Base-by-base conservation (phyloP, 1,140 invertebrate species). In the Linepithema humile region DNA sequence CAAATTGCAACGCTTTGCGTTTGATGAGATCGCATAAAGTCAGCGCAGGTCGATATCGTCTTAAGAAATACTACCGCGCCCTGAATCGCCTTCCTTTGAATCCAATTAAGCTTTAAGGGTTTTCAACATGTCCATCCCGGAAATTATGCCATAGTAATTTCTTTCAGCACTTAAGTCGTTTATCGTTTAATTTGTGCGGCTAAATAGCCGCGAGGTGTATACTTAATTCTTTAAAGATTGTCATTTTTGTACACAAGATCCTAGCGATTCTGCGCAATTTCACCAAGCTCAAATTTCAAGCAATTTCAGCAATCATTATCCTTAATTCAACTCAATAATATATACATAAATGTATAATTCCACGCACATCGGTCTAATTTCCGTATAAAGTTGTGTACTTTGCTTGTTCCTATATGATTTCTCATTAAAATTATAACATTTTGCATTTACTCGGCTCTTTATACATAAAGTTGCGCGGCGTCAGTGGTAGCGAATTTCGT, bases 41-140 rank as follows among this genome's bases (percentile, higher is more conserved):
- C 48, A 45, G 55, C 32, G 40, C 43, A 59, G 64, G 45, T 87
- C 74, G 82, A 87, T 85, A 75, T 23, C 82, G 26, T 64, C 73
- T 48, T 38, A 35, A 74, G 65, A 74, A 73, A 74, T 59, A 72
- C 32, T 38, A 20, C 55, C 38, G 17, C 23, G 12, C 15, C 23
- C 55, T 38, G 67, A 45, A 38, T 38, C 62, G 38, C 10, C 75
- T 74, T n/a, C 29, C 64, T 74, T 45, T 40, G 62, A 84, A 74
- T 88, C 85, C 69, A 87, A 88, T 88, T 78, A 88, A 87, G 74
- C 29, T 74, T 67, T 70, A 88, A 88, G 40, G 40, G 60, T 53
- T 60, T 87, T 60, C 73, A 35, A 73, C 50, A 50, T 88, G 43
- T 72, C 82, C 82, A 73, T 82, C 70, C 29, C n/a, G 45, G 60